phyloP scores from a whole-genome alignment of 2,113 vertebrate genomes.

The Saccopteryx bilineata region DNA sequence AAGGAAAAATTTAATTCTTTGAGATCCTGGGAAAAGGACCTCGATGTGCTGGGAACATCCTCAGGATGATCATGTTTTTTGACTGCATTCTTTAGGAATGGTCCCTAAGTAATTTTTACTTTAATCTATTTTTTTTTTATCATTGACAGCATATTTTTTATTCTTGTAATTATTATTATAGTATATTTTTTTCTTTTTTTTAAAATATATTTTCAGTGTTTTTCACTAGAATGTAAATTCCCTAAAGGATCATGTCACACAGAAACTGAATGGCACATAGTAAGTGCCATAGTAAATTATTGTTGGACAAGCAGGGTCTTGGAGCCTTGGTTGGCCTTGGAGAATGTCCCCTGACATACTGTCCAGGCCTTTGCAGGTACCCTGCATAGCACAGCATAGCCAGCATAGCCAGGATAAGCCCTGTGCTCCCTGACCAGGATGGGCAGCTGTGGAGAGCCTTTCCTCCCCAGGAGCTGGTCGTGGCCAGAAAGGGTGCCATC shows the following conservation, averaged over 20 bases:
- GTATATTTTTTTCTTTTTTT: not conserved
- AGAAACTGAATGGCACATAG: not conserved
- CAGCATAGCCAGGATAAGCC: too few relatives aligned
- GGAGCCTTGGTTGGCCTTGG: not conserved
- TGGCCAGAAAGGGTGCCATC: not conserved
- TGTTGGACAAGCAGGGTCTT: not conserved
- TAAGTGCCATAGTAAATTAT: not conserved
- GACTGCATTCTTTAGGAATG: not conserved
- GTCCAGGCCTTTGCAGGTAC: accelerated
- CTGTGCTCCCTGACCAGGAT: too few relatives aligned
- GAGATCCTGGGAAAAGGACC: not conserved
- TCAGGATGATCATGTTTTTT: not conserved
- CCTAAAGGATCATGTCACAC: not conserved
- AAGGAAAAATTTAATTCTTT: slow-evolving; percentile 35
- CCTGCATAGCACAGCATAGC: not conserved
- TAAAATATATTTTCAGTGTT: not conserved
- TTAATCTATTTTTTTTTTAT: not conserved
- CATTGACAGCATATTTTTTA: not conserved
- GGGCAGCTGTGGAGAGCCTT: not conserved
- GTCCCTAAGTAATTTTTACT: not conserved
- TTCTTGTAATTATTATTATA: not conserved
- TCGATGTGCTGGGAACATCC: not conserved
- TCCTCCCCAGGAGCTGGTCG: not conserved
- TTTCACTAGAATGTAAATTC: not conserved
- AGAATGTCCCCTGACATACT: accelerated